Evolutionary conservation across 2,888 invertebrate species (phyloP).

Genomic region (Oscheius sp.): DNA sequence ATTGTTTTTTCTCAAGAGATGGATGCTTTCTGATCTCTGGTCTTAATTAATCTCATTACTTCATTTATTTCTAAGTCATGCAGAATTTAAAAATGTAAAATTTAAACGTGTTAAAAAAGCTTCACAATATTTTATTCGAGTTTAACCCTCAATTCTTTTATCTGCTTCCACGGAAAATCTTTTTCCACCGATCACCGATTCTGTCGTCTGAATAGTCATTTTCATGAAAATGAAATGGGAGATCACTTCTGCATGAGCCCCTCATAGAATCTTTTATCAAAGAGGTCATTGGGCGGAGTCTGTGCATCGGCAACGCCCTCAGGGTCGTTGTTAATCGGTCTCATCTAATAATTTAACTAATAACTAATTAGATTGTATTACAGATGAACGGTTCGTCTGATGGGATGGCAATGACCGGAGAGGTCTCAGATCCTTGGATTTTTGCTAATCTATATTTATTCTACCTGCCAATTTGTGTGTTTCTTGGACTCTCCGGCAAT

Average conservation of each 20-base stretch:
- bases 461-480: conserved; percentile 65
- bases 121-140: too few relatives aligned
- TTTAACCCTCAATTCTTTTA: too few relatives aligned
- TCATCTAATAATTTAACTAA: not conserved
- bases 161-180: too few relatives aligned
- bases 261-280: conserved; percentile 22
- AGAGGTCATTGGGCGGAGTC: conserved; percentile 27
- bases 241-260: conserved; percentile 11
- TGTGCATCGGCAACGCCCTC: conserved; percentile 25
- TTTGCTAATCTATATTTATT: conserved; percentile 55
- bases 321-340: conserved; percentile 8
- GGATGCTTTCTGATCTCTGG: too few relatives aligned
- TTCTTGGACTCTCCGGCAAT: conserved; percentile 67
- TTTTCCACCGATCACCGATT: not conserved
- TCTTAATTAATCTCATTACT: too few relatives aligned
- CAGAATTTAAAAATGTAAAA: too few relatives aligned
- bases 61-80: too few relatives aligned
- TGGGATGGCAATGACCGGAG: not conserved
- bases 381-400: conserved; percentile 26
- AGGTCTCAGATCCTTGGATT: conserved; percentile 1
- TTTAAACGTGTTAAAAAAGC: too few relatives aligned
- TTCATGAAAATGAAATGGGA: not conserved
- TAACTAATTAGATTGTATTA: not conserved
- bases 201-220: conserved; percentile 12
- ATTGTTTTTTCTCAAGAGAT: too few relatives aligned